Conservation (phyloP, 2,797 vertebrate genomes). For the Alectoris magna region DNA sequence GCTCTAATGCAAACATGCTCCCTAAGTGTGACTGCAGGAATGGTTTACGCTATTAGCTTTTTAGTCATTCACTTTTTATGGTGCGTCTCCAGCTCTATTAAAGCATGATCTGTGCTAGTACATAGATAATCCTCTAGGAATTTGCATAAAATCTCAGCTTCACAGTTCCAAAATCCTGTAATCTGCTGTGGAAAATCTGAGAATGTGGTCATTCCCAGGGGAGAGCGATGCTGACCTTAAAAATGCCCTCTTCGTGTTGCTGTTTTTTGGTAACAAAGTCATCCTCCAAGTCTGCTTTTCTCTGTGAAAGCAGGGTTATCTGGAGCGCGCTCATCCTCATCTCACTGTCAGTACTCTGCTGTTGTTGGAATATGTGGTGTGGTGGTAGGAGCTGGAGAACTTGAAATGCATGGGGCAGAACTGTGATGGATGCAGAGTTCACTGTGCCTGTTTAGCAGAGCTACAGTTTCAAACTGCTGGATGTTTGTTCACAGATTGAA, state of each 20-base stretch:
- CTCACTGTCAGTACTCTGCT: not conserved
- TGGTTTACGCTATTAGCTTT: not conserved
- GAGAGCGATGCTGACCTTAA: not conserved
- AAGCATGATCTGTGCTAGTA: not conserved
- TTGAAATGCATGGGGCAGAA: not conserved
- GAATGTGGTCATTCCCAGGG: not conserved
- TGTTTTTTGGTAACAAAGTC: not conserved
- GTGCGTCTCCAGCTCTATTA: not conserved
- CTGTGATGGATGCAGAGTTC: not conserved
- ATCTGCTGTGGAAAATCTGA: not conserved
- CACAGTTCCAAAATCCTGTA: not conserved
- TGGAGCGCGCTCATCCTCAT: not conserved
- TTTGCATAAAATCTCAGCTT: conserved; percentile 4
- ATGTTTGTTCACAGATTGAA: not conserved
- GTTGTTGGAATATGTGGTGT: not conserved
- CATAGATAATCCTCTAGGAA: not conserved
- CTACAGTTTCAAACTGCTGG: not conserved
- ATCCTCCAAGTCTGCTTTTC: not conserved
- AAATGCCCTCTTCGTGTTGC: not conserved
- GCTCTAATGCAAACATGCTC: not conserved
- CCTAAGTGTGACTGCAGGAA: not conserved
- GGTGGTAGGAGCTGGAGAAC: not conserved
- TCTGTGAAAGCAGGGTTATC: not conserved
- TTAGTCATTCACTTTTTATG: not conserved
- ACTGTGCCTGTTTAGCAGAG: not conserved